A percentile compares a stretch with the other conserved stretches of the same genome.
Evolutionary conservation across 2,113 vertebrate genomes (phyloP).

Genomic region (Marmota monax): DNA sequence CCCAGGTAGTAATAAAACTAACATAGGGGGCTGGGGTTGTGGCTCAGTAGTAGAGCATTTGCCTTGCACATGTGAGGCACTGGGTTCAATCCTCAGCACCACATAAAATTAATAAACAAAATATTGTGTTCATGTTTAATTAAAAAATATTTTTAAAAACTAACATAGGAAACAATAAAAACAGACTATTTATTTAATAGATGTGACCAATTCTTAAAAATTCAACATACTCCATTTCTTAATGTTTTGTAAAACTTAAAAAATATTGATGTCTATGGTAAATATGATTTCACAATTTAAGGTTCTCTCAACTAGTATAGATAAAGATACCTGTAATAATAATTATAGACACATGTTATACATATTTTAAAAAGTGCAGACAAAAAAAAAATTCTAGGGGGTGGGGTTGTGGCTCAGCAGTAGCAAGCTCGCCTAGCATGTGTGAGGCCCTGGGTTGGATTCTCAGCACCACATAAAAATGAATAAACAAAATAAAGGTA

Average conservation of each 20-base stretch:
- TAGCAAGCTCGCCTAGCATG: no score
- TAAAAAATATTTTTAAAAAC: not conserved
- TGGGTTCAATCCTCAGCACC: no score
- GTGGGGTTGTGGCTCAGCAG: no score
- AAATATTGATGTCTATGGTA: not conserved
- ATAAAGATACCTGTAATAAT: not conserved
- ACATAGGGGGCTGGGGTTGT: not conserved
- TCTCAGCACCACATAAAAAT: no score
- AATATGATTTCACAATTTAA: constrained; percentile 20
- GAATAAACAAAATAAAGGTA: no score
- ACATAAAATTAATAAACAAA: no score
- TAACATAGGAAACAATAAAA: not conserved
- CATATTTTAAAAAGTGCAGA: not conserved
- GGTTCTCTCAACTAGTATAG: not conserved
- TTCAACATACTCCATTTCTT: not conserved
- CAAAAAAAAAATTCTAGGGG: not conserved
- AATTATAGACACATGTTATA: not conserved
- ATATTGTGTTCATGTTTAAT: no score
- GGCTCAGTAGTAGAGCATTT: no score
- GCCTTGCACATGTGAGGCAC: no score
- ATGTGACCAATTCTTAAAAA: constrained; percentile 8
- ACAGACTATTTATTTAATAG: not conserved
- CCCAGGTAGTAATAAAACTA: not conserved
- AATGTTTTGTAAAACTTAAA: constrained; percentile 43
- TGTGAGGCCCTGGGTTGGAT: no score